A percentile compares a stretch with the other conserved stretches of the same genome.
Evolutionary conservation across 2,113 vertebrate species (phyloP).

Genomic region (Plestiodon gilberti): DNA sequence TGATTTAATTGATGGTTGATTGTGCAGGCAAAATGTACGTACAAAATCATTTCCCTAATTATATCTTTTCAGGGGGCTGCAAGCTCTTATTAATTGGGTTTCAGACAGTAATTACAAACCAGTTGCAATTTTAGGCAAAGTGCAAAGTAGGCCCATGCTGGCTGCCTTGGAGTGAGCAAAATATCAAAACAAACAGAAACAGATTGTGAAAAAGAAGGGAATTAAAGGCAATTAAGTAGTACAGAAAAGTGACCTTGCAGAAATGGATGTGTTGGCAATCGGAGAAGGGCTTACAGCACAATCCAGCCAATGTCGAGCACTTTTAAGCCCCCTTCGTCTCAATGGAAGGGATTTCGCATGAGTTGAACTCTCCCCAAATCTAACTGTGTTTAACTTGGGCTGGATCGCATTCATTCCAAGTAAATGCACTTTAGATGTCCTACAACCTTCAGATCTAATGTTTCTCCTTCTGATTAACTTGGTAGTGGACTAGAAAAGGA

Average conservation of each 20-base stretch:
- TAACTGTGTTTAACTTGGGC: not conserved
- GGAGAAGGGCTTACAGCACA: not conserved
- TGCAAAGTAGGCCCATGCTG: slow-evolving; percentile 32
- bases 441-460: not conserved
- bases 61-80: slow-evolving; percentile 66
- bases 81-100: slow-evolving; percentile 73
- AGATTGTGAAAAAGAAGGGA: not conserved
- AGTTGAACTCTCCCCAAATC: no score
- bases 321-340: not conserved
- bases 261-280: not conserved
- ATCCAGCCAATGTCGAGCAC: not conserved
- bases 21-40: slow-evolving; percentile 67
- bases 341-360: not conserved
- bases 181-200: slow-evolving; percentile 32
- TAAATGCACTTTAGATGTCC: not conserved
- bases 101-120: slow-evolving; percentile 73
- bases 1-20: slow-evolving; percentile 77
- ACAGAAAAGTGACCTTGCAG: not conserved
- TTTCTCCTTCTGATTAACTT: not conserved
- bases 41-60: slow-evolving; percentile 73
- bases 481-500: not conserved
- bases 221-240: not conserved
- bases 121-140: slow-evolving; percentile 69
- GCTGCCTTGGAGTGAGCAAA: slow-evolving; percentile 47
- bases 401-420: not conserved